phyloP scores from a whole-genome alignment of 30 jellyfish, hydroid and myxozoan species.

The Hydractinia echinata region DNA sequence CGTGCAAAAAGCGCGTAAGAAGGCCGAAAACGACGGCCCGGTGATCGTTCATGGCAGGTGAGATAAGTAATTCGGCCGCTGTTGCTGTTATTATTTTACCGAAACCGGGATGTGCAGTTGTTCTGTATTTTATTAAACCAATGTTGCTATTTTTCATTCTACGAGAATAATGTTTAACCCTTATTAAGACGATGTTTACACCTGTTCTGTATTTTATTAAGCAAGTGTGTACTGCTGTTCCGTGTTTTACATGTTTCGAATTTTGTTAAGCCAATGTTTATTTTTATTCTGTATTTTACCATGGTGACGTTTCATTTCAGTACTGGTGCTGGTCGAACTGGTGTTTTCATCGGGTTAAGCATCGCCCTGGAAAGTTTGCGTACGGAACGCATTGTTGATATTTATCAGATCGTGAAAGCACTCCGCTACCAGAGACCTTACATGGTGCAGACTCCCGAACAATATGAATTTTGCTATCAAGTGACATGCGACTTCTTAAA shows the following conservation, averaged over 20 bases:
- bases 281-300: no score
- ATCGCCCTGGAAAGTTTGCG: constrained; percentile 80
- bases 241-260: no score
- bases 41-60: constrained; percentile 84
- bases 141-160: no score
- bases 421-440: constrained; percentile 77
- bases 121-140: neutral
- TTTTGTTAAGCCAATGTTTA: no score
- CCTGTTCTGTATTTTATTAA: neutral
- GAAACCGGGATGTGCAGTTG: neutral
- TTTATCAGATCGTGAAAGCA: constrained; percentile 78
- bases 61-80: neutral
- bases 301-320: neutral
- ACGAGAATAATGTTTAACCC: no score
- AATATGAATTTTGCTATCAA: constrained; percentile 79
- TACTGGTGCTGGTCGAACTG: constrained; percentile 64
- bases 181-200: no score
- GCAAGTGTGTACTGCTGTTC: no score
- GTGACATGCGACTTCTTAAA: constrained; percentile 65
- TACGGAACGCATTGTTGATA: constrained; percentile 62
- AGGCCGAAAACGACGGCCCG: constrained; percentile 57
- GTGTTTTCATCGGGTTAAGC: constrained; percentile 75
- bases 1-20: constrained; percentile 56
- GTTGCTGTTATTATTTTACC: no score
- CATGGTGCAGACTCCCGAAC: constrained; percentile 88